Evolutionary conservation across 2,888 invertebrate genomes (phyloP).

Genomic region (Phortica okadai): DNA sequence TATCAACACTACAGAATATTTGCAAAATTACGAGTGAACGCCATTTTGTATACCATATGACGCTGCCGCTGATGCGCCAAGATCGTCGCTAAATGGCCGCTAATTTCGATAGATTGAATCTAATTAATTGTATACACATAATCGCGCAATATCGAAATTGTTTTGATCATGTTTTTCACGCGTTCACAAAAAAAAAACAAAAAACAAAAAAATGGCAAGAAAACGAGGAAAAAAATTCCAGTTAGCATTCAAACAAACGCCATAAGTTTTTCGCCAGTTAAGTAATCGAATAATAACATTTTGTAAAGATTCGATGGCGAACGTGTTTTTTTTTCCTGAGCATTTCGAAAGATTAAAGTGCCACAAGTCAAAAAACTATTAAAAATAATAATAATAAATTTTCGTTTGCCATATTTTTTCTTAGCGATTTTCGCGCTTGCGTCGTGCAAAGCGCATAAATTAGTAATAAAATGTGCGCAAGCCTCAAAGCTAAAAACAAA

Average conservation of each 20-base stretch:
- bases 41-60: too few species aligned
- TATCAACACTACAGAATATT: too few species aligned
- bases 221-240: background rate
- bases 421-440: too few species aligned
- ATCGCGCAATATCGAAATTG: constrained; percentile 24
- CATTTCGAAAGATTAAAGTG: background rate
- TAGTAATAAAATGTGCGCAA: too few species aligned
- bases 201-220: too few species aligned
- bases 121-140: constrained; percentile 57
- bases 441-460: too few species aligned
- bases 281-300: background rate
- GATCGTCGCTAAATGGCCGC: constrained; percentile 49
- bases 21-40: too few species aligned
- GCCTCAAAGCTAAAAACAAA: background rate
- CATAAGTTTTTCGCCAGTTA: background rate
- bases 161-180: background rate
- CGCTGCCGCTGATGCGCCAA: too few species aligned
- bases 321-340: background rate
- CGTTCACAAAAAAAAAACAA: background rate
- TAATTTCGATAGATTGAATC: constrained; percentile 64
- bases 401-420: too few species aligned
- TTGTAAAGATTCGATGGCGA: background rate
- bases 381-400: too few species aligned
- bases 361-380: too few species aligned
- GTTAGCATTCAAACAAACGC: background rate